Evolutionary conservation across 2,888 invertebrate genomes (phyloP).

Genomic region (Drosophila ustulata): DNA sequence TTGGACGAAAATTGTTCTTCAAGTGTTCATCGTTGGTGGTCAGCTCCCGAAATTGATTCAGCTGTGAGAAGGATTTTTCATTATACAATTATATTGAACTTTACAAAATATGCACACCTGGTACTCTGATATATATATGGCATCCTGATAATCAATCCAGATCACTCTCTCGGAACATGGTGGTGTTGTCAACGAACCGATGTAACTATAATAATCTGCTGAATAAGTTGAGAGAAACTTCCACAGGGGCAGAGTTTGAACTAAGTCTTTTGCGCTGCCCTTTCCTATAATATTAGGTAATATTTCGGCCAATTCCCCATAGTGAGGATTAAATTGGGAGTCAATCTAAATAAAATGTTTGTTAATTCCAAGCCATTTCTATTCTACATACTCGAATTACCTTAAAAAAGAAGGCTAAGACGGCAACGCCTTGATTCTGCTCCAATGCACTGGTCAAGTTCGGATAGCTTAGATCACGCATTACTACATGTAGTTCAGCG

Average conservation of each 20-base stretch:
- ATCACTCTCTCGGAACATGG: constrained; percentile 94
- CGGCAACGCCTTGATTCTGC: constrained; percentile 6
- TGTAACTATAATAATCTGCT: constrained; percentile 92
- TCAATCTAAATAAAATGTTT: not conserved
- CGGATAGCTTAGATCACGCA: constrained; percentile 3
- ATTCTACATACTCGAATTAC: not conserved
- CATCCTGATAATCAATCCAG: constrained; percentile 93
- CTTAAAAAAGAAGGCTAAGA: constrained; percentile 14
- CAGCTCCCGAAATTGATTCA: constrained; percentile 90
- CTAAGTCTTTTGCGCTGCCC: constrained; percentile 86
- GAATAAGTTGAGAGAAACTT: constrained; percentile 87
- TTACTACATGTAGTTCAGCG: constrained; percentile 22
- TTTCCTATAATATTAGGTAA: constrained; percentile 75
- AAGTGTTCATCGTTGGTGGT: constrained; percentile 88
- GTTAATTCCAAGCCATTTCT: not conserved
- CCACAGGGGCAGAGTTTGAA: constrained; percentile 86
- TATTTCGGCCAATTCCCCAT: constrained; percentile 71
- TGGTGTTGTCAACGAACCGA: constrained; percentile 94
- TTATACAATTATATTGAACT: not conserved
- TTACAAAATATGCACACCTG: constrained; percentile 86
- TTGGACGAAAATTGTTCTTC: constrained; percentile 93
- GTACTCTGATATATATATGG: constrained; percentile 88
- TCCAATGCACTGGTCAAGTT: constrained; percentile 7
- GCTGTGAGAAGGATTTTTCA: constrained; percentile 85
- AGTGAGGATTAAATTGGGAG: not conserved